Percentiles rank a stretch among this genome's conserved stretches.
Conservation (phyloP, 1,140 invertebrate species). For the Pogonus chalceus region DNA sequence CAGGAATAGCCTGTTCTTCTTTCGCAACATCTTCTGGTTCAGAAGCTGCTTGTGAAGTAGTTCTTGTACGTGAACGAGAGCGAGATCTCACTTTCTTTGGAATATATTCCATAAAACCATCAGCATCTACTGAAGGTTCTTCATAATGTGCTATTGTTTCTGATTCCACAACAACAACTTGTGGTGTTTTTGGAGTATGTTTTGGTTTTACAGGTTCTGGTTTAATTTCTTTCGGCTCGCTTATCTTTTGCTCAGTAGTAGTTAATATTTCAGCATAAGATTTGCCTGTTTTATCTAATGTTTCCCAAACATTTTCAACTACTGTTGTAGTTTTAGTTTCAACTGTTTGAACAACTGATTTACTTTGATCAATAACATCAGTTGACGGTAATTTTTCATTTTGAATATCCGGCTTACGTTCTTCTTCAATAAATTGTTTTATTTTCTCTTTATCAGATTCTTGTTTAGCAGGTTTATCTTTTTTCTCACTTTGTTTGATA, state of each 20-base stretch:
- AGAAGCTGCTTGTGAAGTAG: background rate
- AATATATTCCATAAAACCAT: conserved; percentile 41
- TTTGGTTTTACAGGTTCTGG: conserved; percentile 34
- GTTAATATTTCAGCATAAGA: conserved; percentile 49
- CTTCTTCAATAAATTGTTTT: conserved; percentile 10
- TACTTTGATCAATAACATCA: background rate
- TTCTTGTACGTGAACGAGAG: conserved; percentile 14
- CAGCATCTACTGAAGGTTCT: conserved; percentile 34
- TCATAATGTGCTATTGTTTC: conserved; percentile 27
- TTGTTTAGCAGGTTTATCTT: conserved; percentile 5
- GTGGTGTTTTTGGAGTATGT: conserved; percentile 24
- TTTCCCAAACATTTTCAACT: conserved; percentile 35
- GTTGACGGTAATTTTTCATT: background rate
- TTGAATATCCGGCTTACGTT: conserved; percentile 10
- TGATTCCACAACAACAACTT: conserved; percentile 11
- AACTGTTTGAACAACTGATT: background rate
- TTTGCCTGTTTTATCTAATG: conserved; percentile 36
- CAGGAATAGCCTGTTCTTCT: no score
- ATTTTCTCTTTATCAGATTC: no score
- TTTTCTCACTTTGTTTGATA: background rate
- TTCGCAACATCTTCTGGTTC: background rate
- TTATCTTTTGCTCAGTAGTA: conserved; percentile 20
- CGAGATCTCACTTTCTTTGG: conserved; percentile 32
- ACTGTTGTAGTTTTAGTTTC: background rate
- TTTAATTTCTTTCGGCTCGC: conserved; percentile 31